Conservation (phyloP, 2,888 invertebrate species). For the Conchocele bisecta region DNA sequence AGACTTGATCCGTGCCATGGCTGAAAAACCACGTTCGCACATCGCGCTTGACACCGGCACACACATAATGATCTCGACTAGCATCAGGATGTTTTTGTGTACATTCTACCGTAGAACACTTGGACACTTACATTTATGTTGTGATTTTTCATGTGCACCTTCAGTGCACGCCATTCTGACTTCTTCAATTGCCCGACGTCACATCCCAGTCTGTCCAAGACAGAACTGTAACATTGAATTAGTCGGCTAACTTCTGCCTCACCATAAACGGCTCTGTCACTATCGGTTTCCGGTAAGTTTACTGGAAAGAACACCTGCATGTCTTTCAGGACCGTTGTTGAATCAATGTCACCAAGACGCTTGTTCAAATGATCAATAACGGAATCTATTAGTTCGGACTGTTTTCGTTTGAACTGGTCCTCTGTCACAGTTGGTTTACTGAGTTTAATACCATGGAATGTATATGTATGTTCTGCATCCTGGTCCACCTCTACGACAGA, state of each 20-base stretch:
- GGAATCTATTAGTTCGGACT: slow-evolving; percentile 19
- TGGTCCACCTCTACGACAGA: slow-evolving; percentile 18
- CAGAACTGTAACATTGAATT: slow-evolving; percentile 17
- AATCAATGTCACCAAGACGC: slow-evolving; percentile 42
- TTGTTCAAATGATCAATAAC: slow-evolving; percentile 39
- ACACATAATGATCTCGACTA: slow-evolving; percentile 45
- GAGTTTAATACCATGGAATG: slow-evolving; percentile 19
- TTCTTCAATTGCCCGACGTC: slow-evolving; percentile 15
- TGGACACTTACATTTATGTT: neutral
- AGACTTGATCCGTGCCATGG: slow-evolving; percentile 51
- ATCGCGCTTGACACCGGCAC: slow-evolving; percentile 34
- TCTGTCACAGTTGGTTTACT: slow-evolving; percentile 12
- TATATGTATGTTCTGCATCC: too few relatives aligned
- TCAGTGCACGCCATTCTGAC: slow-evolving; percentile 41
- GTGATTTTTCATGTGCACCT: neutral
- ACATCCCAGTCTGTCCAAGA: slow-evolving; percentile 31
- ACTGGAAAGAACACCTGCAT: slow-evolving; percentile 53
- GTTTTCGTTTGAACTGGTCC: slow-evolving; percentile 21
- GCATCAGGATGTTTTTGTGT: neutral
- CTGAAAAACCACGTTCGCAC: slow-evolving; percentile 56
- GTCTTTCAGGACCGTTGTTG: slow-evolving; percentile 16
- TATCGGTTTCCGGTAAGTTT: slow-evolving; percentile 35
- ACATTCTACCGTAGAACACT: slow-evolving; percentile 2
- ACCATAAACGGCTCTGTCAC: slow-evolving; percentile 20
- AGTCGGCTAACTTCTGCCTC: slow-evolving; percentile 8